Base-by-base conservation (phyloP, 1,140 invertebrate species). In the Drosophila asahinai region DNA sequence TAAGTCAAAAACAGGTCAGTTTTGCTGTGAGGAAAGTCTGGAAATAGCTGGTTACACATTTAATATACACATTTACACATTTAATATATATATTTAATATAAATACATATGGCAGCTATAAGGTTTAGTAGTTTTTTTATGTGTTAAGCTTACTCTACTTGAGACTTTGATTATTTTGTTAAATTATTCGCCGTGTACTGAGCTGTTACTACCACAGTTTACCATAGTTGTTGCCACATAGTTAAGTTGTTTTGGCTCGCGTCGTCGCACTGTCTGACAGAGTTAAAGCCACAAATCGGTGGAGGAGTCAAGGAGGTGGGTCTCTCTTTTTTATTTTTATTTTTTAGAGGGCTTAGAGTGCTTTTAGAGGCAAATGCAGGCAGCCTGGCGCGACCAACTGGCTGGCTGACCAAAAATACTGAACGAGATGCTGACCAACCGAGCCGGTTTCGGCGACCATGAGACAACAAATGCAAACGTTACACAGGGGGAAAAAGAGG, bases 141-240 rank as follows among this genome's bases (percentile, higher is more conserved):
- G 22, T 25, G 22, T 25, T 25, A 25, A 25, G 22, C 22, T 25
- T 25, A 25, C 22, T 25, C 22, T 25, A 25, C 22, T 25, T 25
- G 4, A 25, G 22, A 25, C 22, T 25, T 25, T 25, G 22, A 25
- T 25, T 25, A 25, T 36, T 36, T 47, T 47, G 15, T 19, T 6
- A 17, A 11, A 2, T 45, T 65, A 4, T 66, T 43, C 54, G 22
- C 22, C 12, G 51, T 80, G 77, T 48, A 58, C 4, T 19, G 27
- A 30, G 43, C 27, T 66, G 68, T 42, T 66, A 38, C 17, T 48
- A 11, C 48, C 59, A 51, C 11, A 36, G 33, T 36, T 36, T 36
- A 11, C 33, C 33, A 38, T 45, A 77, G 72, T 42, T 83, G 72
- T 83, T 83, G 81, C 81, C 81, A 79, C 81, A 83, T 83, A 79